Conservation (phyloP, 2,888 invertebrate species). For the Stratiomys singularior region DNA sequence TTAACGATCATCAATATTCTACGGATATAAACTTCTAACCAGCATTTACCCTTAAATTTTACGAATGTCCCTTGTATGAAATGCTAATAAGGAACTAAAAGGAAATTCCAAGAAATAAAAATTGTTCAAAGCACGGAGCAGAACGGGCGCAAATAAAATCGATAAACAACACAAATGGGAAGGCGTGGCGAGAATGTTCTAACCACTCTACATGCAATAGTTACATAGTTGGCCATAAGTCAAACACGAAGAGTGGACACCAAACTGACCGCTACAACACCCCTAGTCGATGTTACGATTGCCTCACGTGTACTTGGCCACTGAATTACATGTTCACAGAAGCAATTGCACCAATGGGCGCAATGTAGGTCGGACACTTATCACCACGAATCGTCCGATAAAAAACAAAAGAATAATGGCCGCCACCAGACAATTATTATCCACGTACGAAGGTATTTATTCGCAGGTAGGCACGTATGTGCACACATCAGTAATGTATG, state of each 20-base stretch:
- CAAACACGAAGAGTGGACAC: constrained; percentile 2
- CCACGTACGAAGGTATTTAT: not conserved
- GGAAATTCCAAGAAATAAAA: no score
- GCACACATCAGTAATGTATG: not conserved
- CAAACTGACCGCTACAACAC: constrained; percentile 14
- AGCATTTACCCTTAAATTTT: no score
- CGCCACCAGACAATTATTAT: constrained; percentile 27
- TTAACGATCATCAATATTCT: no score
- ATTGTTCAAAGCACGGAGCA: no score
- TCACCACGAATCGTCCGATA: constrained; percentile 8
- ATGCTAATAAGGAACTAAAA: no score
- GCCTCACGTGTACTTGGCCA: constrained; percentile 33
- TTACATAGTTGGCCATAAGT: not conserved
- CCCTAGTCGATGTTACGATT: not conserved
- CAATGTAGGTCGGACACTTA: constrained; percentile 41
- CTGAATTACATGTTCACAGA: constrained; percentile 10
- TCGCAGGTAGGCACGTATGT: no score
- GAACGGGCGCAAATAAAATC: not conserved
- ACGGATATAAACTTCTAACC: no score
- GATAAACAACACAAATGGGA: constrained; percentile 6
- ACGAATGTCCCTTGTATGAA: no score
- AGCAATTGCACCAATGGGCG: constrained; percentile 44
- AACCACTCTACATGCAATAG: not conserved
- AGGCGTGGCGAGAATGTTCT: constrained; percentile 19
- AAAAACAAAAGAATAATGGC: constrained; percentile 44